Conservation (phyloP, 2,113 vertebrate genomes). For the Geococcyx californianus region DNA sequence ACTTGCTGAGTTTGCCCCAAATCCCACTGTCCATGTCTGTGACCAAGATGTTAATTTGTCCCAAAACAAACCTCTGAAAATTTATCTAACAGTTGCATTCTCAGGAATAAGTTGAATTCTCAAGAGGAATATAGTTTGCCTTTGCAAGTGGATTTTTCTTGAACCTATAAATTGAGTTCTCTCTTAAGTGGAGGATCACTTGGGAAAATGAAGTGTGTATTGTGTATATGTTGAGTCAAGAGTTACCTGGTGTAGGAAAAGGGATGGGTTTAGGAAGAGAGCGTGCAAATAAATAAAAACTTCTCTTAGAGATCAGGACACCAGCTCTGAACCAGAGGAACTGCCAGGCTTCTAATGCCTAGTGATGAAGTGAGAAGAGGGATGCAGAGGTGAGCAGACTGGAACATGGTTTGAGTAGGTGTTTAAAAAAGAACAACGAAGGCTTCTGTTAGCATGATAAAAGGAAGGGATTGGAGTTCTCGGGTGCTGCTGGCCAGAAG, state of each 20-base stretch:
- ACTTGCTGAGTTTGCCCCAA: too few species aligned
- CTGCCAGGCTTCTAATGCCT: neutral
- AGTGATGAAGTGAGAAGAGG: neutral
- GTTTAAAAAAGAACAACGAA: neutral
- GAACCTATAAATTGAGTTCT: neutral
- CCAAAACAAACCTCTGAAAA: neutral
- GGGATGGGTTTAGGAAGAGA: neutral
- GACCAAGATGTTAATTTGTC: too few species aligned
- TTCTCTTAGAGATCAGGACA: neutral
- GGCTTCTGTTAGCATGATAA: neutral
- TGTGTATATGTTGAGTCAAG: neutral
- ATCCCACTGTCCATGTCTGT: too few species aligned
- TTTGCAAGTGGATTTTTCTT: conserved; percentile 6
- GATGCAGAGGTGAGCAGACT: neutral
- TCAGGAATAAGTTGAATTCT: neutral
- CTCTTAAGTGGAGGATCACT: neutral
- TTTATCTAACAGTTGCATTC: neutral
- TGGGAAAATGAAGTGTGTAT: neutral
- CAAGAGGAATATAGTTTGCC: neutral
- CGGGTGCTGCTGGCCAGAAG: neutral
- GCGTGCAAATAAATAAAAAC: neutral
- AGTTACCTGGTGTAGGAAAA: neutral
- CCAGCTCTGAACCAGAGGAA: neutral
- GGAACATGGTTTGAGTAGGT: neutral
- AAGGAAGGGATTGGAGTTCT: neutral